Conservation (phyloP, 2,888 invertebrate species). For the Rhamphomyia laevipes region DNA sequence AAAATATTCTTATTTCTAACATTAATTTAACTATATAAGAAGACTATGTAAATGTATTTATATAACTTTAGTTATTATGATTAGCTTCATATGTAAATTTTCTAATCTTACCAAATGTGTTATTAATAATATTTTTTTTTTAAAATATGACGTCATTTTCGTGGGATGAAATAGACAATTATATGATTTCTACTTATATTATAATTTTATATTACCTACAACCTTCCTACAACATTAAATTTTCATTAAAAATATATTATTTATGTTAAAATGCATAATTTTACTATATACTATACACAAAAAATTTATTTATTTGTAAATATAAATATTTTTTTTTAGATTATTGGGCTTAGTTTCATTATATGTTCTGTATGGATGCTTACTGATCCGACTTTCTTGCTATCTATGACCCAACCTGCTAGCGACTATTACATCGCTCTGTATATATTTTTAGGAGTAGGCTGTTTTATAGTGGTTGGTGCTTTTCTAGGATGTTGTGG, state of each 20-base stretch:
- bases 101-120: neutral
- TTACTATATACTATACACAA: too few relatives aligned
- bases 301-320: neutral
- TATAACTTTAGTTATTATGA: too few relatives aligned
- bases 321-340: slow-evolving; percentile 40
- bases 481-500: slow-evolving; percentile 78
- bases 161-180: slow-evolving; percentile 13
- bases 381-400: slow-evolving; percentile 59
- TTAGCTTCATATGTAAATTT: neutral
- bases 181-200: too few relatives aligned
- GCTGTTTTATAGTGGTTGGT: slow-evolving; percentile 58
- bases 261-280: too few relatives aligned
- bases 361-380: slow-evolving; percentile 66
- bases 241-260: too few relatives aligned
- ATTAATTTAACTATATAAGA: too few relatives aligned
- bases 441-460: slow-evolving; percentile 60
- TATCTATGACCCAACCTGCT: slow-evolving; percentile 47
- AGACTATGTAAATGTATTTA: too few relatives aligned
- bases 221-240: too few relatives aligned
- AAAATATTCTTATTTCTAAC: neutral
- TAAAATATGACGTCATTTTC: slow-evolving; percentile 12
- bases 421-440: slow-evolving; percentile 47
- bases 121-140: neutral
- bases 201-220: too few relatives aligned
- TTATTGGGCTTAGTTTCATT: slow-evolving; percentile 57